Base-by-base conservation (phyloP, 2,113 vertebrate genomes). In the Nannospalax galili region DNA sequence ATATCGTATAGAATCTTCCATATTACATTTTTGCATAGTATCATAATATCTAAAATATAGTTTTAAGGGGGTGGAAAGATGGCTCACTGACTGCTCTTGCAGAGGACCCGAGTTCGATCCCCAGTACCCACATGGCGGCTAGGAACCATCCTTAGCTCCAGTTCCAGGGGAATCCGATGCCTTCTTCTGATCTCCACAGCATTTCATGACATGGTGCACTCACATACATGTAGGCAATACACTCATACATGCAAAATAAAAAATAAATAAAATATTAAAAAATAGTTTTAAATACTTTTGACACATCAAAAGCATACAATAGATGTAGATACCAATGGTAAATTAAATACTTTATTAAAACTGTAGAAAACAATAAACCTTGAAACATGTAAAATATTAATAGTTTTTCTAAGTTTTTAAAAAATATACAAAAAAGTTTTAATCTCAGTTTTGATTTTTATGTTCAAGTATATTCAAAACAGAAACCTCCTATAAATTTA, bases 351-450 rank as follows among this genome's bases (percentile, higher is more conserved):
- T 90, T 12, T 30, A 56, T 3, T 84, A 48, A 80, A 84, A 48
- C 14, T 77, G 12, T 26, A n/a, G 2, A 28, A 86, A 78, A 65
- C 52, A 93, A 11, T 58, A 95, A 74, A 82, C 6, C 30, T 86
- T 88, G 52, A 93, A 87, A 93, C 85, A 78, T 88, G 10, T 2
- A 82, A 95, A 82, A 64, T 45, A 28, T 74, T 80, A 11, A 58
- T 56, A 45, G 14, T 35, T 87, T 84, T 88, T 62, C 30, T 64
- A n/a, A 32, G 28, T 64, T 69, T 93, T 96, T 87, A 22, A 58
- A n/a, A 92, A 60, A 26, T 89, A 86, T 75, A 28, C 0, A 70
- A 10, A 19, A 80, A 85, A 56, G 7, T 32, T 40, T 48, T 48
- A 73, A 81, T 81, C 28, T 74, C 32, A 70, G 69, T 84, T 90